Evolutionary conservation across 2,888 invertebrate species (phyloP).

Genomic region (Eupeodes luniger): DNA sequence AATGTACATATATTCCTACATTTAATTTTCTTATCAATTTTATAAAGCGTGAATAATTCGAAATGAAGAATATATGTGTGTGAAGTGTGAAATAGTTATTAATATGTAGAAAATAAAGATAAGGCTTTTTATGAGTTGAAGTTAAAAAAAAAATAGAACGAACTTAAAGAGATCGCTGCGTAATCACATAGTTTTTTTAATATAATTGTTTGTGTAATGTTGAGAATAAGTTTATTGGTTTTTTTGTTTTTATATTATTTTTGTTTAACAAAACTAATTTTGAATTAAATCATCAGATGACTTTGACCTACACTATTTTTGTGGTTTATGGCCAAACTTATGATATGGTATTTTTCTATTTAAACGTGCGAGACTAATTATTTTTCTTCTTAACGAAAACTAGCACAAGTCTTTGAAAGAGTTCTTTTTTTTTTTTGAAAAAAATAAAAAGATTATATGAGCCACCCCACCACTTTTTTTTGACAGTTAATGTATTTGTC

Average conservation of each 20-base stretch:
- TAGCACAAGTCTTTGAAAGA: too few species aligned
- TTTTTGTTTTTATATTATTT: background rate
- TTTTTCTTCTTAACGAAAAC: too few species aligned
- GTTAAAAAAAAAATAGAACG: background rate
- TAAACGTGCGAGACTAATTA: too few species aligned
- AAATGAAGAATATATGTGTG: background rate
- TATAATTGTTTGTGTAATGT: background rate
- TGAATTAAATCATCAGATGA: background rate
- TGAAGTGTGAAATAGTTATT: constrained; percentile 14
- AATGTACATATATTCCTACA: too few species aligned
- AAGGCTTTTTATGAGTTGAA: background rate
- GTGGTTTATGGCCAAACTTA: too few species aligned
- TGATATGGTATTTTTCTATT: too few species aligned
- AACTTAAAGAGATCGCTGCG: background rate
- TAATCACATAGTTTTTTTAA: background rate
- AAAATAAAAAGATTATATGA: too few species aligned
- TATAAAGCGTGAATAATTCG: background rate
- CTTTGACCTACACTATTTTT: too few species aligned
- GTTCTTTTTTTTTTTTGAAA: too few species aligned
- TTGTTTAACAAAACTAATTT: background rate
- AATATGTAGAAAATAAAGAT: background rate
- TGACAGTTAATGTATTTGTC: too few species aligned
- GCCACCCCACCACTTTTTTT: too few species aligned
- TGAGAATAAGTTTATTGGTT: background rate
- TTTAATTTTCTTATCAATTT: constrained; percentile 1